Evolutionary conservation across 2,797 vertebrate species (phyloP).

Genomic region (Potorous gilbertii): DNA sequence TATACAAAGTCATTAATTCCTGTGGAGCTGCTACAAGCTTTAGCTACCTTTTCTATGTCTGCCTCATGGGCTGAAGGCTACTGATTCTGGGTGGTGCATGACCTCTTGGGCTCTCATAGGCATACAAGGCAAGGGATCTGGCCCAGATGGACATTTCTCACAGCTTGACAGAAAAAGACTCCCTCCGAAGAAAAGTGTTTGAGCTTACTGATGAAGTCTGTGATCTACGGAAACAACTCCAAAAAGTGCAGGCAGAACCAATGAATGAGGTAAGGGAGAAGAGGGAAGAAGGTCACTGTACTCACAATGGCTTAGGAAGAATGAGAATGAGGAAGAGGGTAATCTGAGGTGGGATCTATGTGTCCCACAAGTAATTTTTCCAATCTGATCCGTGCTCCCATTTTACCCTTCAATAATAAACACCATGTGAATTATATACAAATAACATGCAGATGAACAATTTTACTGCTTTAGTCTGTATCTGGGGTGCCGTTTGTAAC

Average conservation of each 20-base stretch:
- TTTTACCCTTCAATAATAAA: background rate
- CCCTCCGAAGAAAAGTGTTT: constrained; percentile 88
- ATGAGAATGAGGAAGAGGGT: fast-evolving
- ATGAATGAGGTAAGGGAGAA: constrained; percentile 68
- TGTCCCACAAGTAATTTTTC: constrained; percentile 1
- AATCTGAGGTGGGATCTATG: background rate
- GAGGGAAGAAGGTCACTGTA: no score
- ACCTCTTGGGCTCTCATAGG: constrained; percentile 79
- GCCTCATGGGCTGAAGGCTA: background rate
- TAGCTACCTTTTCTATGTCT: background rate
- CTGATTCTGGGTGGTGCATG: background rate
- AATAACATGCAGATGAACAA: fast-evolving
- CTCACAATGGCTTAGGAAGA: background rate
- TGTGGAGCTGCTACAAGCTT: fast-evolving
- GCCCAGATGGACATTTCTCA: constrained; percentile 89
- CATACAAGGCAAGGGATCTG: constrained; percentile 88
- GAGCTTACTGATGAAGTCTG: constrained; percentile 88
- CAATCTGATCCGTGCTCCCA: background rate
- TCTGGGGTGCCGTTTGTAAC: background rate
- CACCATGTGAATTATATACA: background rate
- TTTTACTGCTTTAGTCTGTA: background rate
- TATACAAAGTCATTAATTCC: background rate
- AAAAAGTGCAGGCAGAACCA: constrained; percentile 7
- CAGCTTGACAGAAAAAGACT: constrained; percentile 90
- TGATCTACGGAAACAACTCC: constrained; percentile 78